Conservation (phyloP, 2,797 vertebrate species). For the Danio aesculapii region DNA sequence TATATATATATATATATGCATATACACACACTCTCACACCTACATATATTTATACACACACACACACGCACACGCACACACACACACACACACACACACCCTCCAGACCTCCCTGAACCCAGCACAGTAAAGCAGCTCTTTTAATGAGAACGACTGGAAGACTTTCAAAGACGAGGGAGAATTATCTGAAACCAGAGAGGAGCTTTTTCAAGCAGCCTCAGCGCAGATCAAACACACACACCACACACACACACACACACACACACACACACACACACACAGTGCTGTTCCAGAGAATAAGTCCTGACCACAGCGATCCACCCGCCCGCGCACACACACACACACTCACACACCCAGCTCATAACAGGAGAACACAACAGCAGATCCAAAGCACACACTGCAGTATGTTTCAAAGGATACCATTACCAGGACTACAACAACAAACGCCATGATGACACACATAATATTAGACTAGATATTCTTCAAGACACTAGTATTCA, state of each 20-base stretch:
- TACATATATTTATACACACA: neutral
- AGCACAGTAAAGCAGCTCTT: slow-evolving; percentile 63
- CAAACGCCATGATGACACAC: too few species aligned
- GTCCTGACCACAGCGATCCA: too few species aligned
- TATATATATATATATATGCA: too few species aligned
- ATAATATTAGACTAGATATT: too few species aligned
- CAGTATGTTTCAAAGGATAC: too few species aligned
- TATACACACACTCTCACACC: neutral
- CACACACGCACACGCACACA: neutral
- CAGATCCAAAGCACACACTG: too few species aligned
- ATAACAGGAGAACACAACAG: too few species aligned
- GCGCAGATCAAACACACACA: slow-evolving; percentile 74
- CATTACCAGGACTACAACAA: too few species aligned
- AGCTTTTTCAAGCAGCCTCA: slow-evolving; percentile 60
- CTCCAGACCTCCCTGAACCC: slow-evolving; percentile 51
- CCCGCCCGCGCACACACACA: too few species aligned
- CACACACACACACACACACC: neutral
- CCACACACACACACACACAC: slow-evolving; percentile 67
- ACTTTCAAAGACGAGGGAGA: slow-evolving; percentile 71
- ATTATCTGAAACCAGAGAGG: slow-evolving; percentile 74
- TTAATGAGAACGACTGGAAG: slow-evolving; percentile 79
- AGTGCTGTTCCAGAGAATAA: too few species aligned
- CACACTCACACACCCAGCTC: too few species aligned
- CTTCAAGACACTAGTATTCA: too few species aligned
- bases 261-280: slow-evolving; percentile 56